Conservation (phyloP, 2,113 vertebrate genomes). For the Hassar affinis region DNA sequence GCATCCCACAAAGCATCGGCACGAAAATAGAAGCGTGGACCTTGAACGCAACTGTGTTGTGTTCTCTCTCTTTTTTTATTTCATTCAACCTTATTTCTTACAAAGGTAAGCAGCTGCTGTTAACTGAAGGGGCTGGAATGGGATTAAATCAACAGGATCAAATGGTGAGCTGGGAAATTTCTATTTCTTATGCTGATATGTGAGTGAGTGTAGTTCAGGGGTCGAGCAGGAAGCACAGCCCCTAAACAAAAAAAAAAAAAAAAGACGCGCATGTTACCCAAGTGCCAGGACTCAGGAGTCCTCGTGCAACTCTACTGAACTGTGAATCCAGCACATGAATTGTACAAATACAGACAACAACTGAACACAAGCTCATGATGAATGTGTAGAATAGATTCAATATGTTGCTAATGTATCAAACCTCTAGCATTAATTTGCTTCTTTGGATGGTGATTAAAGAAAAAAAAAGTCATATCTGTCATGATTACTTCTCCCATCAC, state of each 20-base stretch:
- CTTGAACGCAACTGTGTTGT: conserved; percentile 4
- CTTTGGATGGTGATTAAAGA: conserved; percentile 18
- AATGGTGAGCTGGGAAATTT: conserved; percentile 40
- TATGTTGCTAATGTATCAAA: conserved; percentile 30
- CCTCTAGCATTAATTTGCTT: conserved; percentile 12
- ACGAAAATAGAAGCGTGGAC: not conserved
- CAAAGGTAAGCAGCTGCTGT: conserved; percentile 37
- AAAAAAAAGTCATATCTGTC: not conserved
- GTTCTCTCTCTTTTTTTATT: not conserved
- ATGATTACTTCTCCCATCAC: conserved; percentile 2
- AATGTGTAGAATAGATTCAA: conserved; percentile 51
- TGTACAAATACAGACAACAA: conserved; percentile 44
- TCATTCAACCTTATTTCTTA: conserved; percentile 9
- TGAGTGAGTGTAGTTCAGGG: conserved; percentile 16
- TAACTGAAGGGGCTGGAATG: conserved; percentile 38
- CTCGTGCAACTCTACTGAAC: conserved; percentile 49
- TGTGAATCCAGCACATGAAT: conserved; percentile 59
- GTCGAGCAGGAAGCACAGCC: conserved; percentile 19
- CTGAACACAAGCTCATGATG: conserved; percentile 47
- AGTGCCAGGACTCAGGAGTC: conserved; percentile 35
- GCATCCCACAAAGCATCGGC: conserved; percentile 5
- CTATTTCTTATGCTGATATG: conserved; percentile 19
- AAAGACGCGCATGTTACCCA: conserved; percentile 12
- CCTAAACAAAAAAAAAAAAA: too few relatives aligned
- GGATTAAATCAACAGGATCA: conserved; percentile 24